phyloP scores from a whole-genome alignment of 2,113 vertebrate genomes.

The Podarcis raffonei region DNA sequence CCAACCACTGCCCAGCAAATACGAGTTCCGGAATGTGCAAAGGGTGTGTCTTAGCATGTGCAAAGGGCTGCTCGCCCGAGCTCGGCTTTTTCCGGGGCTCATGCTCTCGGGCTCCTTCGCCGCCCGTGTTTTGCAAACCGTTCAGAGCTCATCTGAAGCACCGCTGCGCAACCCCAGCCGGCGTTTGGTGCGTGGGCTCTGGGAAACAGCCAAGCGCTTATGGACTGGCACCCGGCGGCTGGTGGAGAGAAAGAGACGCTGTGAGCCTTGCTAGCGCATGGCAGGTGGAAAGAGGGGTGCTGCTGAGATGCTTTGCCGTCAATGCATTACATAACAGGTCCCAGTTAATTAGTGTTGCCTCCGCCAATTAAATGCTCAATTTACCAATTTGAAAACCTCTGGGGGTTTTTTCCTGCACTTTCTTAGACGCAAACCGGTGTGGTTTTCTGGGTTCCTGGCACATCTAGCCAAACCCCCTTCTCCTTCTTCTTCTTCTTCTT shows the following conservation, averaged over 20 bases:
- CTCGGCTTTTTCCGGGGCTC: background rate
- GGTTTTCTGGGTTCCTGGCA: background rate
- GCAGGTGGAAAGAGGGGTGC: no score
- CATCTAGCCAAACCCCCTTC: no score
- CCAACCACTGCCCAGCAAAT: background rate
- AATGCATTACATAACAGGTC: background rate
- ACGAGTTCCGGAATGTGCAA: no score
- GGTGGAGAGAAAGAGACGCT: background rate
- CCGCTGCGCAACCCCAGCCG: background rate
- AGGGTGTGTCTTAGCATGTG: no score
- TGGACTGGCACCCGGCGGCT: no score
- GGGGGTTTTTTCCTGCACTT: background rate
- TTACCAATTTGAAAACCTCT: background rate
- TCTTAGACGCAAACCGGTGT: no score
- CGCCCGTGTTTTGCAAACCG: background rate
- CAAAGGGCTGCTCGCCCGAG: background rate
- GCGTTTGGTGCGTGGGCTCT: background rate
- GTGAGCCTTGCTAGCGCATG: no score
- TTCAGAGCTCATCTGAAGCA: no score
- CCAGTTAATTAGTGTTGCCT: no score
- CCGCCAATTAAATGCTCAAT: background rate
- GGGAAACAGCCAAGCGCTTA: background rate
- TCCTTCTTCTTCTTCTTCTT: no score
- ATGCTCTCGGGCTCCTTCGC: background rate
- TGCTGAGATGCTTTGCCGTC: accelerated